Evolutionary conservation across 2,113 vertebrate species (phyloP).

Genomic region (Mormyrus iriodes): DNA sequence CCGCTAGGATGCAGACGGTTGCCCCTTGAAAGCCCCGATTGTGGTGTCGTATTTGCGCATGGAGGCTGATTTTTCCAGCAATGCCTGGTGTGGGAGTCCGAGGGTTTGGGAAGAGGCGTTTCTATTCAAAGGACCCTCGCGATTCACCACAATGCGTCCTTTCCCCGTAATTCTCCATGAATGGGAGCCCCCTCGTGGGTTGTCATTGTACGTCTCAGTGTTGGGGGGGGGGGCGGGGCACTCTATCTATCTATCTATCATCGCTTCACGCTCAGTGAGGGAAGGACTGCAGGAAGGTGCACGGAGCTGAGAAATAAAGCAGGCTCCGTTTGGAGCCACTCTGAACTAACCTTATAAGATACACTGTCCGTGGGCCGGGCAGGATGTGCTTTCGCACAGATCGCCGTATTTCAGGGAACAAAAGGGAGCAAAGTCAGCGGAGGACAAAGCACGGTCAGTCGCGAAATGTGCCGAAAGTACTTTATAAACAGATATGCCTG

Average conservation of each 20-base stretch:
- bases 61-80: background rate
- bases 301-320: background rate
- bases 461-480: constrained; percentile 27
- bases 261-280: background rate
- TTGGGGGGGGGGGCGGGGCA: background rate
- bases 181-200: background rate
- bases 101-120: background rate
- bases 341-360: background rate
- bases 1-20: constrained; percentile 32
- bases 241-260: background rate
- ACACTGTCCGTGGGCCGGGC: background rate
- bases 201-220: background rate
- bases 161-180: constrained; percentile 11
- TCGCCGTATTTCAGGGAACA: constrained; percentile 8
- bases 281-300: background rate
- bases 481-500: constrained; percentile 29
- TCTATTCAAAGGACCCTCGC: constrained; percentile 19
- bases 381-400: background rate
- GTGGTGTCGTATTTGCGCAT: background rate
- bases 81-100: background rate
- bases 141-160: constrained; percentile 1
- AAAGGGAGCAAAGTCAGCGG: constrained; percentile 21
- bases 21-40: constrained; percentile 5
- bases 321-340: background rate
- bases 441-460: constrained; percentile 37